Evolutionary conservation across 2,888 invertebrate species (phyloP).

Genomic region (Eristalinus aeneus): DNA sequence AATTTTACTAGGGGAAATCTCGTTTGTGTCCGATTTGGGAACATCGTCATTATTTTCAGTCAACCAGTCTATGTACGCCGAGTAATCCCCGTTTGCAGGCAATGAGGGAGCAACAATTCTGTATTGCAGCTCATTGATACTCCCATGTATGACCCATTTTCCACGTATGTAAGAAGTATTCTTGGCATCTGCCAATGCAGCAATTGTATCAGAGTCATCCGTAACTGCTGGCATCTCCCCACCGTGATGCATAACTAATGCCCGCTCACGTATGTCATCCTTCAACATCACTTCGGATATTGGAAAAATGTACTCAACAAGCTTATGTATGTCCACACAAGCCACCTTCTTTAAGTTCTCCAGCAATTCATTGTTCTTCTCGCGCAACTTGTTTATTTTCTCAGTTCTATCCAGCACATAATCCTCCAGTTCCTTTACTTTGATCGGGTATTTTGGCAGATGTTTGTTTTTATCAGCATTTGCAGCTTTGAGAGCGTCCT

Average conservation of each 20-base stretch:
- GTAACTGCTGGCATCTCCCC: constrained; percentile 32
- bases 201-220: constrained; percentile 80
- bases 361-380: constrained; percentile 81
- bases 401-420: constrained; percentile 82
- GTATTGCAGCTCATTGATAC: constrained; percentile 86
- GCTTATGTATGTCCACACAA: constrained; percentile 83
- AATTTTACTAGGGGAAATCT: constrained; percentile 84
- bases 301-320: constrained; percentile 87
- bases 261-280: constrained; percentile 74
- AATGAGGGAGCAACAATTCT: constrained; percentile 91
- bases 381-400: constrained; percentile 82
- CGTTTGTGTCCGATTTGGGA: constrained; percentile 80
- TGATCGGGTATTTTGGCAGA: constrained; percentile 84
- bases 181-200: constrained; percentile 86
- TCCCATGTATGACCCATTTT: constrained; percentile 85
- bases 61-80: constrained; percentile 90
- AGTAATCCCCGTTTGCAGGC: constrained; percentile 92
- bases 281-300: constrained; percentile 81
- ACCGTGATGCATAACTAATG: constrained; percentile 62
- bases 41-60: constrained; percentile 81
- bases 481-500: constrained; percentile 78
- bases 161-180: constrained; percentile 90
- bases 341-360: constrained; percentile 83
- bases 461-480: constrained; percentile 81
- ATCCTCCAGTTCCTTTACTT: constrained; percentile 84